A percentile compares a stretch with the other conserved stretches of the same genome.
These are phyloP conservation scores for Tipula confusa DNA, from an alignment of 2,888 invertebrate genomes.

Conservation along the genomic window DNA sequence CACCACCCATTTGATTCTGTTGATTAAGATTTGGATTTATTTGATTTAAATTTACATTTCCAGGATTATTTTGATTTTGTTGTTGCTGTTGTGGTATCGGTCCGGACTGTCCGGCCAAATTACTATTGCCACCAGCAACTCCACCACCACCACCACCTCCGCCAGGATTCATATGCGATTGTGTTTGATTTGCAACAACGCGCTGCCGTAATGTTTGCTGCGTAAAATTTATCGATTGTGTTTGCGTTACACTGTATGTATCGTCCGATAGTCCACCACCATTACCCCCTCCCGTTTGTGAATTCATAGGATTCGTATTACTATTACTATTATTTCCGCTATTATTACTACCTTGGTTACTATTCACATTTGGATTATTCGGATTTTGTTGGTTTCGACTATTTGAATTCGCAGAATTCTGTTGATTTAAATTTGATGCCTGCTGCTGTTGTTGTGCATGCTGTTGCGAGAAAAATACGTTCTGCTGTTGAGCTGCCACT, in stretches of 20 bases:
- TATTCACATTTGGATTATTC: constrained; percentile 35
- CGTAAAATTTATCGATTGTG: constrained; percentile 81
- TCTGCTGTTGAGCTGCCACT: constrained; percentile 81
- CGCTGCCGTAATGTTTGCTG: constrained; percentile 51
- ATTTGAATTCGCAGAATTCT: background rate
- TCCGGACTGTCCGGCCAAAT: constrained; percentile 50
- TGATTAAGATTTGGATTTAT: constrained; percentile 31
- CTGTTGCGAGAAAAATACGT: constrained; percentile 65
- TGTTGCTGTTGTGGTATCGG: constrained; percentile 36
- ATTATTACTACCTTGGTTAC: constrained; percentile 34
- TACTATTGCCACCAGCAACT: constrained; percentile 44
- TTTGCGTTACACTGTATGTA: constrained; percentile 72
- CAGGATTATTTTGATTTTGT: constrained; percentile 38
- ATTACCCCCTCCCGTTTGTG: background rate
- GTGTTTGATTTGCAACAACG: constrained; percentile 36
- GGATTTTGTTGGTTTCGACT: constrained; percentile 20
- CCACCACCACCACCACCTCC: constrained; percentile 39
- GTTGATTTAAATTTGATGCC: constrained; percentile 26
- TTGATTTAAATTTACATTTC: constrained; percentile 30
- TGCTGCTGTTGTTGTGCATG: constrained; percentile 48
- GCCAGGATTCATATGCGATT: constrained; percentile 35
- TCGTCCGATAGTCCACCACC: constrained; percentile 44
- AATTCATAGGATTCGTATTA: background rate
- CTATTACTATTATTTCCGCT: constrained; percentile 27
- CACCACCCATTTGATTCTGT: constrained; percentile 42